Base-by-base conservation (phyloP, 2,797 vertebrate genomes). In the Coregonus ussuriensis region DNA sequence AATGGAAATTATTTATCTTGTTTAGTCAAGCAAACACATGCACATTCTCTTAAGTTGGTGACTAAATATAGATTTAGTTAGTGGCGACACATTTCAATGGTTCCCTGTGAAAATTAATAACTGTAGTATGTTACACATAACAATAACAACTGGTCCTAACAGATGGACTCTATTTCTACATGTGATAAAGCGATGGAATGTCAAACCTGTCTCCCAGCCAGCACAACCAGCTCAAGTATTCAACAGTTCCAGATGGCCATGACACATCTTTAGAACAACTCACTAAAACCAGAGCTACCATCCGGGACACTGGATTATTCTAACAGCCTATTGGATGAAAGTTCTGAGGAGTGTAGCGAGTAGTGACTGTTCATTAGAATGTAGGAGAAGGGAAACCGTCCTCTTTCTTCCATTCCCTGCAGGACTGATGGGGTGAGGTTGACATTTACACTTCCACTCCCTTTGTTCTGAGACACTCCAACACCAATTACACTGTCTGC, bases 141-240 rank as follows among this genome's bases (percentile, higher is more conserved):
- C 18, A 71, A 47, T 25, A 71, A 21, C 70, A 52, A 29, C 41
- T 14, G 70, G 47, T 25, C 14, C 14, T 15, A 83, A 77, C 88
- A 86, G 84, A 84, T 25, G 25, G 25, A 25, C 3, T 72, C 81
- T 85, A 79, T 85, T 89, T 83, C 68, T 83, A 81, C 78, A 79
- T 25, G 80, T 81, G 83, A 78, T 81, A 78, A 87, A 18, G 6
- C 65, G 63, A 66, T 75, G 77, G 74, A 84, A 88, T 74, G 82
- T 69, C 75, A 70, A 59, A 6, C 3, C 65, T 75, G 77, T 79
- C 4, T n/a, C 9, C 9, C 41, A 47, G 41, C 41, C 37, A 37
- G 70, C 47, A 79, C 33, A 68, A 72, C 54, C 4, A 51, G 29
- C 73, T 70, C 52, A 56, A 80, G 72, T 75, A 77, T 76, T 79